Conservation (phyloP, 2,888 invertebrate genomes). For the Andrena fulva region DNA sequence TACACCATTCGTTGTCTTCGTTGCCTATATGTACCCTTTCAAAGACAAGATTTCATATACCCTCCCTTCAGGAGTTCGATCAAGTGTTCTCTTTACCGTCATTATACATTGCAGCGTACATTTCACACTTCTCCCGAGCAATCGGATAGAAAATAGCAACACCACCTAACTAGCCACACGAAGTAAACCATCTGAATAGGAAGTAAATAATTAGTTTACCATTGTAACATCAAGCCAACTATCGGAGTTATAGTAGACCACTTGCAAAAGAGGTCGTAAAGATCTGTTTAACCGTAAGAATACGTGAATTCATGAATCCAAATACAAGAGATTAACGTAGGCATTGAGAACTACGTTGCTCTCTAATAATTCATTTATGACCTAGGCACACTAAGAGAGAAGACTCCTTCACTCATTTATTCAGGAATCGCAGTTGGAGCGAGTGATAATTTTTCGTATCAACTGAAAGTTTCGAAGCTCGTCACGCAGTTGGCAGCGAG, state of each 20-base stretch:
- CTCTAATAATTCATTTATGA: not conserved
- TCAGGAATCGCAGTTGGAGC: not conserved
- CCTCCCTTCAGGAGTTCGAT: conserved; percentile 43
- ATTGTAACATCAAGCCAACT: not conserved
- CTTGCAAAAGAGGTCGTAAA: no score
- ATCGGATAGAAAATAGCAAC: conserved; percentile 17
- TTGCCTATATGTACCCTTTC: conserved; percentile 68
- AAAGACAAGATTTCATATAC: conserved; percentile 42
- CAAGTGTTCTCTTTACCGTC: conserved; percentile 38
- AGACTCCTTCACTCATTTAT: not conserved
- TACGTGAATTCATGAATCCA: no score
- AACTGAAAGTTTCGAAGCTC: conserved; percentile 24
- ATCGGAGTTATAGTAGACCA: not conserved
- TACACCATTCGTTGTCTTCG: conserved; percentile 70
- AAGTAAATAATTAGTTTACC: not conserved
- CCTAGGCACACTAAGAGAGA: not conserved
- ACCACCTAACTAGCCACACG: conserved; percentile 39
- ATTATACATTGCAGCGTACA: conserved; percentile 73
- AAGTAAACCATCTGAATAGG: not conserved
- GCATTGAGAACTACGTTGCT: no score
- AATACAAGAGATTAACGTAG: no score
- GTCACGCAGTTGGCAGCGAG: conserved; percentile 3
- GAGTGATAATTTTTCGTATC: conserved; percentile 11
- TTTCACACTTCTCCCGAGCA: conserved; percentile 53
- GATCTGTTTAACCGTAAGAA: no score